Base-by-base conservation (phyloP, 92 coral and sea anemone genomes). In the Hydrozoanthus gracilis region DNA sequence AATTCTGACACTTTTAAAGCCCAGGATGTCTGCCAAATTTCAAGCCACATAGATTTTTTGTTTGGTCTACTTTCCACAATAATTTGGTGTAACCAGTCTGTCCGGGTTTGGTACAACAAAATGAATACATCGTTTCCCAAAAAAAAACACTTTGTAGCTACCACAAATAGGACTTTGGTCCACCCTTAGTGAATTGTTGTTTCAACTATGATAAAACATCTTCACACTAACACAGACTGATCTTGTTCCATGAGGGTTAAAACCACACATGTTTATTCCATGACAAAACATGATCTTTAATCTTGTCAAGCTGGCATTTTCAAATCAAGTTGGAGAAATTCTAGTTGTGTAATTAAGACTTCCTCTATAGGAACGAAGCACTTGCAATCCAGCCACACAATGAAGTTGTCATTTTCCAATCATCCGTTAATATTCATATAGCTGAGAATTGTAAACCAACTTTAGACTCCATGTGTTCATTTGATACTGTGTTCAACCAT, bases 1-100 rank as follows among this genome's bases (percentile, higher is more conserved):
- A 78, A n/a, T 61, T 79, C 84, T 79, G 73, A 79, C 74, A 80
- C 73, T 80, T 80, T 80, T 65, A 64, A 80, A 62, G 60, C 85
- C 70, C 73, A 16, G 48, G 74, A 67, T 47, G 47, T 65, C 85
- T 46, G 62, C 85, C 72, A 80, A 80, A 80, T 67, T 80, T 80
- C 58, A 66, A 80, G 74, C 85, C 85, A 80, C 85, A 80, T 61
- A 47, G 51, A 80, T 64, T 80, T 27, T 80, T 80, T 80, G 85
- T 45, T 64, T 18, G 48, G 85, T 52, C 47, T 66, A 45, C 44
- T 62, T 49, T 80, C 85, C 85, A 80, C 73, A 58, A 20, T 64
- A 76, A 76, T 17, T 76, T 8, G 82, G 46, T 35, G 65, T 52
- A 35, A 76, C 82, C 82, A 76, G 13, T 14, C 18, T 54, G 82